Evolutionary conservation across 2,797 vertebrate genomes (phyloP).

Genomic region (Clarias platycephalus): DNA sequence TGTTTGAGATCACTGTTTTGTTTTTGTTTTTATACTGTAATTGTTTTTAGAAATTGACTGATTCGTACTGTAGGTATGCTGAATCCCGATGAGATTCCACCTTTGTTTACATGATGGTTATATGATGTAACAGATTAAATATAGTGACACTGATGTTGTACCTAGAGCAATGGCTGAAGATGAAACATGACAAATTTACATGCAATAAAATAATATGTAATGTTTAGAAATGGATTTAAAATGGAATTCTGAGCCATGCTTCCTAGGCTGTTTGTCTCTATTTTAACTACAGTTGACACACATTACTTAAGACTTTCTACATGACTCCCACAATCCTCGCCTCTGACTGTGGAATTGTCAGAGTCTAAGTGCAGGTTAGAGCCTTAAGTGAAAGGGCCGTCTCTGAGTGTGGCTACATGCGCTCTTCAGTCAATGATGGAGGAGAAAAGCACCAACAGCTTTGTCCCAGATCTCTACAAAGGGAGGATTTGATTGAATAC

Average conservation of each 20-base stretch:
- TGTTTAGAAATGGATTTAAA: background rate
- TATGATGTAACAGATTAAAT: background rate
- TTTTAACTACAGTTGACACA: background rate
- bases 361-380: slow-evolving; percentile 21
- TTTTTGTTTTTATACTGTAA: background rate
- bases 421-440: slow-evolving; percentile 34
- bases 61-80: background rate
- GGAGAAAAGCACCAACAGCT: slow-evolving; percentile 44
- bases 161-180: background rate
- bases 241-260: background rate
- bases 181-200: background rate
- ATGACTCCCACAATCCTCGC: background rate
- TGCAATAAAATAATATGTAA: background rate
- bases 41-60: background rate
- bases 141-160: background rate
- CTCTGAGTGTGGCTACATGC: slow-evolving; percentile 13
- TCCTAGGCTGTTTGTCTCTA: background rate
- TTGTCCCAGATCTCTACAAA: slow-evolving; percentile 52
- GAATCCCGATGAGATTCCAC: background rate
- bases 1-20: background rate
- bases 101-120: background rate
- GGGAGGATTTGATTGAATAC: slow-evolving; percentile 47
- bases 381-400: slow-evolving; percentile 27
- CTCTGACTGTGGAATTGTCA: background rate
- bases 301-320: background rate